These are phyloP conservation scores for Berghia stephanieae DNA, from an alignment of 1,140 invertebrate genomes.

Conservation along the genomic window DNA sequence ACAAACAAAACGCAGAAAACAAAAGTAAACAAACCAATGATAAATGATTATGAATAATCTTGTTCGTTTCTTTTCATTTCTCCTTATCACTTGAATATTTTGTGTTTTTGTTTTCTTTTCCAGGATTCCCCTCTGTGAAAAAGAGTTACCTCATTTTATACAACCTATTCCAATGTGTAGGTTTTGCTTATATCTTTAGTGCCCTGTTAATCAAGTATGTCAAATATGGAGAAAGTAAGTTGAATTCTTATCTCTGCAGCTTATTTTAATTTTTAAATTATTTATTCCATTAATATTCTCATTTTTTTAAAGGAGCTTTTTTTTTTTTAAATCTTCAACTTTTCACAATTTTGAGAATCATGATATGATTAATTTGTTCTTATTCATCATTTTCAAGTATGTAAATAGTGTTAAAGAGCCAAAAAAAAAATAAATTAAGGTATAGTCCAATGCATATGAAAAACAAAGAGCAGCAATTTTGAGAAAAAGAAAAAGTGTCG, in stretches of 20 bases:
- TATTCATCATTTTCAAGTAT: not conserved
- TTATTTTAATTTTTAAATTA: too few species aligned
- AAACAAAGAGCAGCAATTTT: too few species aligned
- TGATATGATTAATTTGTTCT: not conserved
- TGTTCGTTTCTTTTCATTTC: not conserved
- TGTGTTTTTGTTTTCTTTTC: slow-evolving; percentile 34
- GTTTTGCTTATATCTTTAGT: slow-evolving; percentile 81
- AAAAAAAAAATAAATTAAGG: too few species aligned
- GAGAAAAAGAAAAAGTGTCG: too few species aligned
- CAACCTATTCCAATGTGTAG: slow-evolving; percentile 90
- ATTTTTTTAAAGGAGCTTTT: not conserved
- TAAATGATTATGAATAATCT: not conserved
- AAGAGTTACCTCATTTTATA: slow-evolving; percentile 89
- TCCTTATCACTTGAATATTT: not conserved
- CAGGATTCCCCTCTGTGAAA: slow-evolving; percentile 76
- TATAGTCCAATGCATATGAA: too few species aligned
- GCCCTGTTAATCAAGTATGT: slow-evolving; percentile 77
- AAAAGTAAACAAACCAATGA: too few species aligned
- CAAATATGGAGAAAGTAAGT: slow-evolving; percentile 76
- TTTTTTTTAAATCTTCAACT: too few species aligned
- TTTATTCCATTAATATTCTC: not conserved
- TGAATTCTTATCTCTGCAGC: not conserved
- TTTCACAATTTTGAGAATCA: not conserved
- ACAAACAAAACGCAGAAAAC: too few species aligned
- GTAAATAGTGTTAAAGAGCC: too few species aligned